phyloP scores from a whole-genome alignment of 2,113 vertebrate species.

The Hepsetus odoe region DNA sequence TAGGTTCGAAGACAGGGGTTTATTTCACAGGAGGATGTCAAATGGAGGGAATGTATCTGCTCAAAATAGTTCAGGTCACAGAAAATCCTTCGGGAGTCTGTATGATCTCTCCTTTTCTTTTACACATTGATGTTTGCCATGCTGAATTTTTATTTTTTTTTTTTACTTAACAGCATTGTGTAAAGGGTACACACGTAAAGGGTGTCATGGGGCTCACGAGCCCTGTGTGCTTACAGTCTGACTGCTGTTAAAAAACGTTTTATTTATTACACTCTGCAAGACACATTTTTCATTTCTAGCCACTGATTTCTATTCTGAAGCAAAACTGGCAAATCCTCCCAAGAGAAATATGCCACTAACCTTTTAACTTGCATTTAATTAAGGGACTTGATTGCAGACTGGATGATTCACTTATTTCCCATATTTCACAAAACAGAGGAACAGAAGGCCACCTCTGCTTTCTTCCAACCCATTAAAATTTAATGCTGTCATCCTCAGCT shows the following conservation, averaged over 20 bases:
- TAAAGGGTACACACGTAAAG: too few species aligned
- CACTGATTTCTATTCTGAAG: neutral
- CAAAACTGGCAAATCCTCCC: neutral
- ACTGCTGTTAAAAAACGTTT: neutral
- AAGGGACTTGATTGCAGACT: constrained; percentile 18
- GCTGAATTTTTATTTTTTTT: neutral
- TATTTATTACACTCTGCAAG: neutral
- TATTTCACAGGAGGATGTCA: too few species aligned
- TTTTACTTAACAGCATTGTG: neutral
- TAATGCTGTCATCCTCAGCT: constrained; percentile 58
- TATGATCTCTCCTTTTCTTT: neutral
- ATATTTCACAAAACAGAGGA: constrained; percentile 41
- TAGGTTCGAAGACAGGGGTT: too few species aligned
- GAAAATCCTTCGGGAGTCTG: neutral
- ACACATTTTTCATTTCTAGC: neutral
- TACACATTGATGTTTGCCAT: neutral
- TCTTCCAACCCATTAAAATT: constrained; percentile 69
- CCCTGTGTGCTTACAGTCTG: too few species aligned
- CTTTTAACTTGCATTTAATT: constrained; percentile 21
- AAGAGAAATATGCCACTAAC: neutral
- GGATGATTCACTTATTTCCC: constrained; percentile 50
- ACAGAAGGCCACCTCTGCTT: constrained; percentile 48
- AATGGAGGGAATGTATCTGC: too few species aligned
- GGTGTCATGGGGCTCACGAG: neutral
- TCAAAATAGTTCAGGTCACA: too few species aligned